A percentile compares a stretch with the other conserved stretches of the same genome.
phyloP scores from a whole-genome alignment of 2,113 vertebrate genomes.

The Anser brachyrhynchus region DNA sequence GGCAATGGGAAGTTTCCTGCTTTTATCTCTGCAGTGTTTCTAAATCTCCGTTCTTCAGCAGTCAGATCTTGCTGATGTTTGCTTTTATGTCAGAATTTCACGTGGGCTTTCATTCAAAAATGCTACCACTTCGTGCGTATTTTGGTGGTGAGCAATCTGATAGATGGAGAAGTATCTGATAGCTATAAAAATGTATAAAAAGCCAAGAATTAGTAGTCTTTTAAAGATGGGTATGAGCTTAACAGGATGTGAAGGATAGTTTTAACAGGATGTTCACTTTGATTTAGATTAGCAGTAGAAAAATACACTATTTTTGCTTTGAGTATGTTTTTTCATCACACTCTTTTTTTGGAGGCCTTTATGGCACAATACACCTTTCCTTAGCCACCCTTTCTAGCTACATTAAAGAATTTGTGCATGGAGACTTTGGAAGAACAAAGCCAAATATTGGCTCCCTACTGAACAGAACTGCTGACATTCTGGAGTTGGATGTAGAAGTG shows the following conservation, averaged over 20 bases:
- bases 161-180: neutral
- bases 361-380: conserved; percentile 34
- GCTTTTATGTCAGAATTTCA: neutral
- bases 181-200: neutral
- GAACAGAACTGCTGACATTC: conserved; percentile 88
- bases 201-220: neutral
- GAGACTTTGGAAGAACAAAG: conserved; percentile 96
- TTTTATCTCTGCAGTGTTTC: rapidly evolving
- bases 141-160: neutral
- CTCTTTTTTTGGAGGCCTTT: neutral
- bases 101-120: neutral
- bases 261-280: neutral
- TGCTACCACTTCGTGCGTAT: rapidly evolving
- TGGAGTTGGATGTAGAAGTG: conserved; percentile 97
- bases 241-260: neutral
- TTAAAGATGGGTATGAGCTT: neutral
- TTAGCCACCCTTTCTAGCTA: conserved; percentile 84
- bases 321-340: neutral
- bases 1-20: neutral
- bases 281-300: neutral
- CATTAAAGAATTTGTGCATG: conserved; percentile 97
- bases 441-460: conserved; percentile 91
- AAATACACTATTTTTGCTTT: neutral
- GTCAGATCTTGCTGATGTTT: rapidly evolving
- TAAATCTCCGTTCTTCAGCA: neutral